phyloP scores from a whole-genome alignment of 2,113 vertebrate genomes.

The Percina caprodes region DNA sequence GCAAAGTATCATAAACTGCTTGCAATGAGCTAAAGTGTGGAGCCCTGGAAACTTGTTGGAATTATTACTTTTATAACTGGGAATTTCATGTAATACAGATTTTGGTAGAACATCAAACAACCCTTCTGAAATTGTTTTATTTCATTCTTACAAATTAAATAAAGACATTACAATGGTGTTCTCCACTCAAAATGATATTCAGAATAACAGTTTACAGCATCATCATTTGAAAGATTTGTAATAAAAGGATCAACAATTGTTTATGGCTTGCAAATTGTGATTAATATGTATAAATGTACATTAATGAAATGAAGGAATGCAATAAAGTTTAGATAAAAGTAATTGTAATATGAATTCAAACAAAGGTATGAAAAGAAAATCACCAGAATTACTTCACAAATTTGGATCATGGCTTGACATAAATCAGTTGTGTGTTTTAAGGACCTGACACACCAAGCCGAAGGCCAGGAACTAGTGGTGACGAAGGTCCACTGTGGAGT shows the following conservation, averaged over 20 bases:
- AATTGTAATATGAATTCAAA: neutral
- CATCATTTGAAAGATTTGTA: neutral
- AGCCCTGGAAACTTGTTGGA: neutral
- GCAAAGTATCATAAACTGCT: too few species aligned
- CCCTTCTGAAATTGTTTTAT: neutral
- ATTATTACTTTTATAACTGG: neutral
- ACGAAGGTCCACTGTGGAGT: too few species aligned
- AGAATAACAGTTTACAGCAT: neutral
- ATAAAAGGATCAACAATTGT: neutral
- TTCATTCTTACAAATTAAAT: neutral
- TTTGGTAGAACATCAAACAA: neutral
- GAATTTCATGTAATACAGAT: neutral
- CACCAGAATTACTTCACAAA: neutral
- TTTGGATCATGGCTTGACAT: neutral
- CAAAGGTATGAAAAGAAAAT: neutral
- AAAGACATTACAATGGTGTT: neutral
- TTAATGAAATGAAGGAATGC: neutral
- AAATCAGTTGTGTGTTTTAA: neutral
- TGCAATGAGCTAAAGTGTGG: neutral
- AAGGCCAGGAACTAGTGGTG: too few species aligned
- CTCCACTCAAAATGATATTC: neutral
- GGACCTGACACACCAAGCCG: too few species aligned
- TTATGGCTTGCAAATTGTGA: neutral
- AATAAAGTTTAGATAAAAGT: too few species aligned
- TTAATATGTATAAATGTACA: neutral